These are phyloP conservation scores for Volucella inflata DNA, from an alignment of 2,888 invertebrate species.

Conservation along the genomic window DNA sequence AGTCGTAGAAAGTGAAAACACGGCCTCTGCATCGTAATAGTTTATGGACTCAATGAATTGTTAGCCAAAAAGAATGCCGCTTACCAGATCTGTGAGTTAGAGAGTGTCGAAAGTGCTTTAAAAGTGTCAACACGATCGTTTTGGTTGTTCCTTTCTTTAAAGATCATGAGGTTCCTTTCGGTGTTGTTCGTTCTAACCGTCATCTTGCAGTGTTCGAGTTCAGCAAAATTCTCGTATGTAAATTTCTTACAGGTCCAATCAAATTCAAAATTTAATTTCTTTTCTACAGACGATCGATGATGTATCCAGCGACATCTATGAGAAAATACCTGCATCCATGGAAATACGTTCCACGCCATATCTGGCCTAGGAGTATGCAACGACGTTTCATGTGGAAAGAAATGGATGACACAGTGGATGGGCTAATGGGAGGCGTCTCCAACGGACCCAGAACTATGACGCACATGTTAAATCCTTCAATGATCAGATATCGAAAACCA, in stretches of 20 bases:
- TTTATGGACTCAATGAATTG: conserved; percentile 16
- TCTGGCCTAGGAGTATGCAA: conserved; percentile 78
- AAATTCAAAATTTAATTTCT: conserved; percentile 5
- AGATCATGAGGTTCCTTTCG: conserved; percentile 45
- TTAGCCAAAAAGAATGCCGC: conserved; percentile 33
- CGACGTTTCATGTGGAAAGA: conserved; percentile 83
- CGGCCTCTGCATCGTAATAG: conserved; percentile 24
- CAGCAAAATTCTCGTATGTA: conserved; percentile 56
- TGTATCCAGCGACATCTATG: conserved; percentile 54
- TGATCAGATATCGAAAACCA: conserved; percentile 69
- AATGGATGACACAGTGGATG: conserved; percentile 81
- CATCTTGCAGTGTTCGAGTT: conserved; percentile 31
- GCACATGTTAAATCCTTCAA: conserved; percentile 79
- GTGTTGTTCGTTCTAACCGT: conserved; percentile 50
- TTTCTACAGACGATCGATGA: conserved; percentile 43
- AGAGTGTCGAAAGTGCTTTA: background rate
- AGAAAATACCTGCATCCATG: conserved; percentile 39
- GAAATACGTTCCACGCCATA: conserved; percentile 37
- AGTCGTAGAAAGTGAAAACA: conserved; percentile 51
- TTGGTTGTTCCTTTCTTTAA: background rate
- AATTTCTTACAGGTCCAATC: background rate
- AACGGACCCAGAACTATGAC: conserved; percentile 79
- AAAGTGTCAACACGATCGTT: background rate
- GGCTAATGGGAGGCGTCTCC: conserved; percentile 78
- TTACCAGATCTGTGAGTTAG: conserved; percentile 46